phyloP scores from a whole-genome alignment of 92 coral and sea anemone species.

The Nematostella vectensis region DNA sequence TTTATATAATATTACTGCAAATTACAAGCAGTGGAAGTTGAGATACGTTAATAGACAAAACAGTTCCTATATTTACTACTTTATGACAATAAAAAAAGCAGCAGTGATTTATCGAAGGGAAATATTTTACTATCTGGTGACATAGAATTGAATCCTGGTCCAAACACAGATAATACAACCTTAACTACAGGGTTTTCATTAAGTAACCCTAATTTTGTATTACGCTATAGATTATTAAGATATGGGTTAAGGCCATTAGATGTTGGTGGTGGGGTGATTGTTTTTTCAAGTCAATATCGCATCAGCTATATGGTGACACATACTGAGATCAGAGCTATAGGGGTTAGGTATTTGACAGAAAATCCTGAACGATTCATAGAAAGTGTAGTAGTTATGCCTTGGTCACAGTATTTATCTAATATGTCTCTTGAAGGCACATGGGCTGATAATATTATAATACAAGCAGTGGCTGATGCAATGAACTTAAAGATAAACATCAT shows the following conservation, averaged over 20 bases:
- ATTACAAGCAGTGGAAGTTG: no score
- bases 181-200: no score
- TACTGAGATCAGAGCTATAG: slow-evolving; percentile 19
- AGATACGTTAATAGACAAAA: no score
- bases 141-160: neutral
- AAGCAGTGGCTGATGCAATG: slow-evolving; percentile 52
- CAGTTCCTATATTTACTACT: no score
- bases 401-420: slow-evolving; percentile 12
- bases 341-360: slow-evolving; percentile 17
- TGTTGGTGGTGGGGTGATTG: slow-evolving; percentile 50
- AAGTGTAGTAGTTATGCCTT: slow-evolving; percentile 16
- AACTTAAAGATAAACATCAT: slow-evolving; percentile 33
- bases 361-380: slow-evolving; percentile 39
- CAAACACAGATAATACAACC: neutral
- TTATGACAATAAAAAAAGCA: no score
- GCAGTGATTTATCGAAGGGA: no score
- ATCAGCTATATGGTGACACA: slow-evolving; percentile 47
- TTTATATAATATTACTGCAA: no score
- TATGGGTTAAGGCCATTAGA: slow-evolving; percentile 43
- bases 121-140: neutral
- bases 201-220: no score
- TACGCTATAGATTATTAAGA: slow-evolving; percentile 25
- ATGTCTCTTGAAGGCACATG: slow-evolving; percentile 58
- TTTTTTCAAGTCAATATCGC: slow-evolving; percentile 42
- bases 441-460: slow-evolving; percentile 42